A percentile compares a stretch with the other conserved stretches of the same genome.
phyloP scores from a whole-genome alignment of 2,797 vertebrate genomes.

The Platalea minor region DNA sequence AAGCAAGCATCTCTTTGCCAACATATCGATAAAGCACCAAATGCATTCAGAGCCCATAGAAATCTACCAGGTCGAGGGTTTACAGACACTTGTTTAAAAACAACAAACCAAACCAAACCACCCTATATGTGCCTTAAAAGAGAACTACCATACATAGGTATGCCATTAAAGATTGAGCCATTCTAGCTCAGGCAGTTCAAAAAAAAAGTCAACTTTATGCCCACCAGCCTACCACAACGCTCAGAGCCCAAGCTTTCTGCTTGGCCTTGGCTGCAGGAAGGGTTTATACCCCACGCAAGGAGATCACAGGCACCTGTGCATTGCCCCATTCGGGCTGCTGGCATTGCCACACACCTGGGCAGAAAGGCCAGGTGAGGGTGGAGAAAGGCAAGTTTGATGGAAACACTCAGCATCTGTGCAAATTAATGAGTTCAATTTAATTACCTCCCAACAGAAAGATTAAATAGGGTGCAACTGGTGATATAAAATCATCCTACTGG shows the following conservation, averaged over 20 bases:
- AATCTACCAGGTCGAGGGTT: background rate
- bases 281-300: background rate
- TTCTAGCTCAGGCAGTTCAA: background rate
- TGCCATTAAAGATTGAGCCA: background rate
- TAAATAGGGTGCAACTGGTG: constrained; percentile 39
- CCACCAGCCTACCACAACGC: background rate
- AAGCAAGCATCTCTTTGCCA: background rate
- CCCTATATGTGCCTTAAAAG: background rate
- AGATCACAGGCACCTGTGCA: background rate
- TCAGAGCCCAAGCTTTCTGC: background rate
- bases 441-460: constrained; percentile 49
- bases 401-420: constrained; percentile 5
- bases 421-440: constrained; percentile 36
- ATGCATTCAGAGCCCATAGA: background rate
- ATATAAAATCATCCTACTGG: constrained; percentile 27
- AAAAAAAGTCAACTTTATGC: background rate
- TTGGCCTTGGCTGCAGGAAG: background rate
- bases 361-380: background rate
- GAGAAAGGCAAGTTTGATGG: background rate
- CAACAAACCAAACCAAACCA: background rate
- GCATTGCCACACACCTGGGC: background rate
- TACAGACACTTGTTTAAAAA: background rate
- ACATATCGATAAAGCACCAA: background rate
- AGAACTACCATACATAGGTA: background rate
- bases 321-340: rapidly evolving